phyloP scores from a whole-genome alignment of 2,797 vertebrate genomes.

The Sibirionetta formosa region DNA sequence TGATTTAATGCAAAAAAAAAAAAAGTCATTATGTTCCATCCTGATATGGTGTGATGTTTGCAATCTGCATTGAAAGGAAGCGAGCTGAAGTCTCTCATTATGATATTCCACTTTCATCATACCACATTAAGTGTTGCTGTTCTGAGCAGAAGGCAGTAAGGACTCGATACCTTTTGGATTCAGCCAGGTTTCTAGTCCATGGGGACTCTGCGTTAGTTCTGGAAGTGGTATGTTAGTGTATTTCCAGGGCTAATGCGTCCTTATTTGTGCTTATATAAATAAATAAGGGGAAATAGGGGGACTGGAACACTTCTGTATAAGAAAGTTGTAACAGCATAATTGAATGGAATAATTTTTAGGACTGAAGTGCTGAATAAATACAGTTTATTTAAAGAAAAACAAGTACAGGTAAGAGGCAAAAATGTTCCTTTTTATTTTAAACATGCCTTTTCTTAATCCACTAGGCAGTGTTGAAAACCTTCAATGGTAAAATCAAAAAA shows the following conservation, averaged over 20 bases:
- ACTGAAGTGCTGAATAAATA: not conserved
- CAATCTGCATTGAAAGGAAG: not conserved
- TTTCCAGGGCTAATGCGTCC: not conserved
- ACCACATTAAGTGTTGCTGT: constrained; percentile 4
- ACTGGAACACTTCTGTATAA: not conserved
- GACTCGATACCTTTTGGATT: not conserved
- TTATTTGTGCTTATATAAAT: too few species aligned
- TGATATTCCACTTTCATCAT: not conserved
- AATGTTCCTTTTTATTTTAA: not conserved
- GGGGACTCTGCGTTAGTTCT: not conserved
- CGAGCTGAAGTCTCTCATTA: not conserved
- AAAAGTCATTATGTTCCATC: not conserved
- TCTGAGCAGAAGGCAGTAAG: not conserved
- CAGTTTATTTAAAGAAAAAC: not conserved
- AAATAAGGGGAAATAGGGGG: not conserved
- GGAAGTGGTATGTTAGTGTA: not conserved
- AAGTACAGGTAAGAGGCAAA: not conserved
- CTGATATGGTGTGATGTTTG: not conserved
- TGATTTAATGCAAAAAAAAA: not conserved
- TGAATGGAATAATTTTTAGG: not conserved
- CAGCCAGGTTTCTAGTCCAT: not conserved
- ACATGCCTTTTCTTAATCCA: not conserved
- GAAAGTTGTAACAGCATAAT: not conserved
- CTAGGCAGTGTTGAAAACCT: not conserved
- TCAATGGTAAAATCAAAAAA: not conserved